Conservation (phyloP, 2,888 invertebrate species). For the Rotaria macrura region DNA sequence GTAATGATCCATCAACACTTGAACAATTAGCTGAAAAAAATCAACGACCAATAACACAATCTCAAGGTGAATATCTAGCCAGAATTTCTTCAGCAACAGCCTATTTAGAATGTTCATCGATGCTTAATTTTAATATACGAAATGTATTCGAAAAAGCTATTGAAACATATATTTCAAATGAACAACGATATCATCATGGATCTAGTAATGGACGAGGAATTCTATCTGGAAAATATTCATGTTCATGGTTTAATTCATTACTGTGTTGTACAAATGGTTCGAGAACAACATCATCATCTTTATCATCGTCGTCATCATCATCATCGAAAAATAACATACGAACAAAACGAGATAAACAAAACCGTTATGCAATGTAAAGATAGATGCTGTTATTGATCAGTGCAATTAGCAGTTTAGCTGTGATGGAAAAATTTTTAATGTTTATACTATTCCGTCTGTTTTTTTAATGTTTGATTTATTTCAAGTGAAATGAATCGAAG, state of each 20-base stretch:
- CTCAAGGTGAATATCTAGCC: slow-evolving; percentile 26
- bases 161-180: neutral
- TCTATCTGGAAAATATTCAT: neutral
- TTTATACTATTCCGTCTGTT: neutral
- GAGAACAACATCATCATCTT: no score
- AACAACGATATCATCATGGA: neutral
- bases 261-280: neutral
- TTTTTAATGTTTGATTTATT: neutral
- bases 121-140: slow-evolving; percentile 26
- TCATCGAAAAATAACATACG: neutral
- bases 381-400: neutral
- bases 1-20: slow-evolving; percentile 24
- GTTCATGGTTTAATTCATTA: neutral
- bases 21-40: slow-evolving; percentile 2
- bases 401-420: neutral
- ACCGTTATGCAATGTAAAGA: neutral
- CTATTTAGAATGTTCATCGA: slow-evolving; percentile 26
- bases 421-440: neutral
- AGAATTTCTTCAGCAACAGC: slow-evolving; percentile 3
- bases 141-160: slow-evolving; percentile 27
- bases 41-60: neutral
- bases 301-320: no score
- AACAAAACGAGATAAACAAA: neutral
- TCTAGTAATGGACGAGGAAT: neutral
- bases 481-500: neutral